Base-by-base conservation (phyloP, 2,797 vertebrate genomes). In the Cygnus olor region DNA sequence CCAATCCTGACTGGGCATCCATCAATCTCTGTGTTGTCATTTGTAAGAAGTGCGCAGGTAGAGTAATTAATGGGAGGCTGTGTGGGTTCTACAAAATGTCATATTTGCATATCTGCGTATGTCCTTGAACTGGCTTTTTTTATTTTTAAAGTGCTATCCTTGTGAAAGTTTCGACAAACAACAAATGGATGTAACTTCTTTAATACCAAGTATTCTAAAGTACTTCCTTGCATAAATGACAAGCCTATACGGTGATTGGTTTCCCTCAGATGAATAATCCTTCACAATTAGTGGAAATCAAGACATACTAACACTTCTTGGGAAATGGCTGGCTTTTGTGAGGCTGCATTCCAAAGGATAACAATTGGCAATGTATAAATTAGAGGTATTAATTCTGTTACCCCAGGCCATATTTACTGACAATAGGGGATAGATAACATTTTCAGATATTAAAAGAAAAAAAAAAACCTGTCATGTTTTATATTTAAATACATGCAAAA, bases 1-100 rank as follows among this genome's bases (percentile, higher is more conserved):
- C 98, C 0, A 97, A 97, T 91, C 99, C 99, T 4, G 99, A 99
- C 98, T 99, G 99, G 99, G 99, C 99, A 19, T 99, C 99, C 57
- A 98, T 99, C 98, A 99, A 99, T 95, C 99, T 99, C 95, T 98
- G 98, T 40, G 99, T 99, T 97, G 99, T 99, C 98, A 98, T 99
- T 97, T 99, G 99, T 96, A 99, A 99, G 97, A 99, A 98, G 95
- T 99, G 99, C 73, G 99, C 99, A 98, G 99, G 99, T 99, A 97
- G 16, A 78, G 92, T 95, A 98, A 98, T 97, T 88, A 97, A 95
- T 64, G 81, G 89, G 65, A 71, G 53, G 10, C 77, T 70, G 8
- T 21, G 47, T 57, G 78, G 40, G 13, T 77, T 85, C 65, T 83
- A 20, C 25, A 61, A 72, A 94, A 96, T 94, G 76, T 69, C 51